Conservation (phyloP, 2,888 invertebrate species). For the Allygus modestus region DNA sequence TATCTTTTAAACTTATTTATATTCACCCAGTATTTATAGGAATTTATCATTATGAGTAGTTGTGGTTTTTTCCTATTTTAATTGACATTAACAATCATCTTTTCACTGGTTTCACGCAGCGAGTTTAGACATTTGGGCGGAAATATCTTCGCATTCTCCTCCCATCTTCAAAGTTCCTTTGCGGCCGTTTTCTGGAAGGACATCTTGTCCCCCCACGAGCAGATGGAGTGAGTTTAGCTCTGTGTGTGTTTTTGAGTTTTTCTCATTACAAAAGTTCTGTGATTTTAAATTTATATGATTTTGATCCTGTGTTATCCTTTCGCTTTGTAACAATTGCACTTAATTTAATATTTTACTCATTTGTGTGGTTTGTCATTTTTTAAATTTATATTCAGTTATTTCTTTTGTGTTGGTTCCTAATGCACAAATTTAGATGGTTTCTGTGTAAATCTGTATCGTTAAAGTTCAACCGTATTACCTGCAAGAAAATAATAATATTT, state of each 20-base stretch:
- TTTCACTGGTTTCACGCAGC: constrained; percentile 32
- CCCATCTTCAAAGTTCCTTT: constrained; percentile 60
- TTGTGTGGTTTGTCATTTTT: too few species aligned
- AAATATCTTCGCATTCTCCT: constrained; percentile 38
- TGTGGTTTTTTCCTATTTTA: too few species aligned
- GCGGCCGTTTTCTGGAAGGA: constrained; percentile 55
- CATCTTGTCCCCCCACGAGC: constrained; percentile 63
- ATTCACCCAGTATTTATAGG: too few species aligned
- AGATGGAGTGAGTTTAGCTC: constrained; percentile 67
- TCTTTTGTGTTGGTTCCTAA: too few species aligned
- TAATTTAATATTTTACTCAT: too few species aligned
- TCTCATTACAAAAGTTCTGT: background rate
- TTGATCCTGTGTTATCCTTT: constrained; percentile 25
- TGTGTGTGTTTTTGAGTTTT: background rate
- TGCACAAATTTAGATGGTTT: too few species aligned
- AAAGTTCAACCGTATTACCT: too few species aligned
- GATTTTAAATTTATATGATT: constrained; percentile 48
- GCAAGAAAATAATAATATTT: too few species aligned
- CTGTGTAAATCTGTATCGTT: too few species aligned
- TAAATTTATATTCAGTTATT: too few species aligned
- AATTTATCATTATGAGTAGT: too few species aligned
- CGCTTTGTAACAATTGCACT: background rate
- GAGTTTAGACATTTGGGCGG: constrained; percentile 36
- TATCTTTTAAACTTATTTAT: too few species aligned
- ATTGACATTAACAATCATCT: background rate